Percentiles rank a stretch among this genome's conserved stretches.
These are phyloP conservation scores for Phyllotreta cruciferae DNA, from an alignment of 2,888 invertebrate species.

Conservation along the genomic window DNA sequence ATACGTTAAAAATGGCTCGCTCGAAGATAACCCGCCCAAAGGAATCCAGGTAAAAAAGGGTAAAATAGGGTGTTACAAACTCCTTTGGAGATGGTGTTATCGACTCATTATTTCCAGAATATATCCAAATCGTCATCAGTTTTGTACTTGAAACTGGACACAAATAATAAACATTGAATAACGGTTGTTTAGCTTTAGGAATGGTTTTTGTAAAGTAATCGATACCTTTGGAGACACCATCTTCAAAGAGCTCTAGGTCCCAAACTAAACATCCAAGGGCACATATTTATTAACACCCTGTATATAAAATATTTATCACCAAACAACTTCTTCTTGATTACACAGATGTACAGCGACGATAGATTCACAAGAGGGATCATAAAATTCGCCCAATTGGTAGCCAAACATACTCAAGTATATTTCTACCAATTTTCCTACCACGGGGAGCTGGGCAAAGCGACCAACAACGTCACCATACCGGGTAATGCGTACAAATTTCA, in stretches of 20 bases:
- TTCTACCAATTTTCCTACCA: constrained; percentile 26
- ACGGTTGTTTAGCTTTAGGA: no score
- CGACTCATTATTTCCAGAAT: no score
- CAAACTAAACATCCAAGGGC: no score
- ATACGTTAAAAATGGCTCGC: constrained; percentile 34
- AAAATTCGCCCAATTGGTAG: constrained; percentile 38
- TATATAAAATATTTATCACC: no score
- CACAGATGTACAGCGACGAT: constrained; percentile 41
- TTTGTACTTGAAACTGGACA: no score
- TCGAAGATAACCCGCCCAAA: constrained; percentile 33
- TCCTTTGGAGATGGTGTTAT: no score
- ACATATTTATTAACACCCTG: no score
- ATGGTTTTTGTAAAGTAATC: no score
- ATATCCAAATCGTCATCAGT: no score
- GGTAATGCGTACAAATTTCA: constrained; percentile 15
- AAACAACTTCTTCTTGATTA: neutral
- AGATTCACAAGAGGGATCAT: constrained; percentile 33
- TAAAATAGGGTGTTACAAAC: neutral
- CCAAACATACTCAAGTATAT: constrained; percentile 29
- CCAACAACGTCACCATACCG: constrained; percentile 16
- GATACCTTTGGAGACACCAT: no score
- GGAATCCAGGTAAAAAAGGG: constrained; percentile 34
- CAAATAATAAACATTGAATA: no score
- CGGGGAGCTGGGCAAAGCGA: constrained; percentile 10
- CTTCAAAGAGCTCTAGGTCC: no score